A percentile compares a stretch with the other conserved stretches of the same genome.
These are phyloP conservation scores for Physella acuta DNA, from an alignment of 1,140 invertebrate species.

Conservation along the genomic window DNA sequence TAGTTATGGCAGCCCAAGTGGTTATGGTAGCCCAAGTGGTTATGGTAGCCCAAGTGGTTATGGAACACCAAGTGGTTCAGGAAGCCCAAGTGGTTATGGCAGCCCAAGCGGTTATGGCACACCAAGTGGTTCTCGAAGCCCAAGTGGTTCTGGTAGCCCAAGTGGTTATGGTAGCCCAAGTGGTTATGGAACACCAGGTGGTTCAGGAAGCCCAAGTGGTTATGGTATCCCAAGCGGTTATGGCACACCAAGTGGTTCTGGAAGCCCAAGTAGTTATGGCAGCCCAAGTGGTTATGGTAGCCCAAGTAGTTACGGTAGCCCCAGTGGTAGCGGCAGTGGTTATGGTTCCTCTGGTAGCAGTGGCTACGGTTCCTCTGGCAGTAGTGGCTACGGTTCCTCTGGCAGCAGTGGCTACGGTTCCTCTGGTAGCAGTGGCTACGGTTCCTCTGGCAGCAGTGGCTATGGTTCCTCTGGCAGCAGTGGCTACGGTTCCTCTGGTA, in stretches of 20 bases:
- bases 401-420: neutral
- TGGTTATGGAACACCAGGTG: neutral
- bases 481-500: too few relatives aligned
- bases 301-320: neutral
- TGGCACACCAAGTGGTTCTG: neutral
- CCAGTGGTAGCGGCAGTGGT: too few relatives aligned
- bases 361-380: neutral
- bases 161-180: neutral
- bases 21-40: neutral
- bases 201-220: neutral
- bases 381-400: neutral
- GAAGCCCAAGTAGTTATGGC: neutral
- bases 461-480: neutral
- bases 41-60: neutral
- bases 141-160: neutral
- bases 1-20: neutral
- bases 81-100: neutral
- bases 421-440: neutral
- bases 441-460: neutral
- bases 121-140: neutral
- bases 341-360: neutral
- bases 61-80: neutral
- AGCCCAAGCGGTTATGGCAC: neutral
- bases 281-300: neutral
- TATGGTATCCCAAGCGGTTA: neutral